A percentile compares a stretch with the other conserved stretches of the same genome.
These are phyloP conservation scores for Bufo bufo DNA, from an alignment of 2,113 vertebrate genomes.

Conservation along the genomic window DNA sequence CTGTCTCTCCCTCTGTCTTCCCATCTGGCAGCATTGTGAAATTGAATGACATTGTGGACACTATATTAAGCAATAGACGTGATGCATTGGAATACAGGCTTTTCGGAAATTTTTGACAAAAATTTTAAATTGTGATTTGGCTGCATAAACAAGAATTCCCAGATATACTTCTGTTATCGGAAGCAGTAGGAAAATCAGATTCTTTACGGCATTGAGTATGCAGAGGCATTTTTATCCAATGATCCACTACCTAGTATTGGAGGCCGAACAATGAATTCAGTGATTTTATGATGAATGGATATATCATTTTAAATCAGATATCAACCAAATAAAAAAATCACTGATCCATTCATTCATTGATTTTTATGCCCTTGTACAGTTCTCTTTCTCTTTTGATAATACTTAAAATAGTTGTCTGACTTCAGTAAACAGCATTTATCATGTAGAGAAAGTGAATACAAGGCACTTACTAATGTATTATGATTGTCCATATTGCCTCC, in stretches of 20 bases:
- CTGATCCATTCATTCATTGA: neutral
- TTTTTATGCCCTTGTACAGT: too few relatives aligned
- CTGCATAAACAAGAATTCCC: neutral
- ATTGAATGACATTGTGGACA: neutral
- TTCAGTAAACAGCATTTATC: too few relatives aligned
- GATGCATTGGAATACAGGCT: neutral
- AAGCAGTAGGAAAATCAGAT: neutral
- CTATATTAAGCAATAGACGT: neutral
- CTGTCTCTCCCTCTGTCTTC: neutral
- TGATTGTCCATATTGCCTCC: too few relatives aligned
- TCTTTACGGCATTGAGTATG: neutral
- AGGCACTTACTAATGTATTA: too few relatives aligned
- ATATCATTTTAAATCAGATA: neutral
- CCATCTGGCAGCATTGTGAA: slow-evolving; percentile 11
- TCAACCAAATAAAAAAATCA: neutral
- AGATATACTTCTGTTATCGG: neutral
- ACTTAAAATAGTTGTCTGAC: too few relatives aligned
- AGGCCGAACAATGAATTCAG: too few relatives aligned
- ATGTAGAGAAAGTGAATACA: too few relatives aligned
- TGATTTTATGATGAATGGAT: neutral
- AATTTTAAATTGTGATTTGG: neutral
- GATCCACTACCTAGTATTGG: too few relatives aligned
- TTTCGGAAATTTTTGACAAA: neutral
- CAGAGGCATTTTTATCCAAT: too few relatives aligned
- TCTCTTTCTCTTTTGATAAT: too few relatives aligned